Conservation (phyloP, 2,797 vertebrate genomes). For the Pelobates cultripes region DNA sequence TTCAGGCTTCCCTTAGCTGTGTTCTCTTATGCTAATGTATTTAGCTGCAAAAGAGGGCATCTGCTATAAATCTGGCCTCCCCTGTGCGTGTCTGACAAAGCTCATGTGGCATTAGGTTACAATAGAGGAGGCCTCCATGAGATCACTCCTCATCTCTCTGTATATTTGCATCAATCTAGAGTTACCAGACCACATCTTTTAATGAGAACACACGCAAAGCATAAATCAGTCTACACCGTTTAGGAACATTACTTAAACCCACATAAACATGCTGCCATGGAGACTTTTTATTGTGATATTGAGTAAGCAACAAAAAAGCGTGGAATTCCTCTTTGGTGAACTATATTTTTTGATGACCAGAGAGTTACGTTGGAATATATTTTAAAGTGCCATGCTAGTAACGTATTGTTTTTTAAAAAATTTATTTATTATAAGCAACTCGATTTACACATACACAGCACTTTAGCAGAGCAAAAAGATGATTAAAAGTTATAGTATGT, state of each 20-base stretch:
- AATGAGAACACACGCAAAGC: not conserved
- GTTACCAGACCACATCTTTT: not conserved
- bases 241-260: not conserved
- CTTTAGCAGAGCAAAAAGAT: no score
- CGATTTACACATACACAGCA: no score
- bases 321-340: not conserved
- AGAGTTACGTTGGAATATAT: no score
- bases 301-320: not conserved
- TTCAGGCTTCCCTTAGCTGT: slow-evolving; percentile 9
- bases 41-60: slow-evolving; percentile 16
- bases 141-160: slow-evolving; percentile 6
- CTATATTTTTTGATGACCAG: no score
- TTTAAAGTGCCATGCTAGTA: no score
- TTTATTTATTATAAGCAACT: no score
- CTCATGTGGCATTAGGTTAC: slow-evolving; percentile 38
- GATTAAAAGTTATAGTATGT: no score
- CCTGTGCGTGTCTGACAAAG: slow-evolving; percentile 22
- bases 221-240: not conserved
- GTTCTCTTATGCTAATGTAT: slow-evolving; percentile 41
- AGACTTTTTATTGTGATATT: not conserved
- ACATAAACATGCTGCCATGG: not conserved
- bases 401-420: no score
- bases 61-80: slow-evolving; percentile 25
- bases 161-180: not conserved
- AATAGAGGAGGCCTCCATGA: not conserved